These are phyloP conservation scores for Drosophila nigromelanica DNA, from an alignment of 1,140 invertebrate species.

Conservation along the genomic window DNA sequence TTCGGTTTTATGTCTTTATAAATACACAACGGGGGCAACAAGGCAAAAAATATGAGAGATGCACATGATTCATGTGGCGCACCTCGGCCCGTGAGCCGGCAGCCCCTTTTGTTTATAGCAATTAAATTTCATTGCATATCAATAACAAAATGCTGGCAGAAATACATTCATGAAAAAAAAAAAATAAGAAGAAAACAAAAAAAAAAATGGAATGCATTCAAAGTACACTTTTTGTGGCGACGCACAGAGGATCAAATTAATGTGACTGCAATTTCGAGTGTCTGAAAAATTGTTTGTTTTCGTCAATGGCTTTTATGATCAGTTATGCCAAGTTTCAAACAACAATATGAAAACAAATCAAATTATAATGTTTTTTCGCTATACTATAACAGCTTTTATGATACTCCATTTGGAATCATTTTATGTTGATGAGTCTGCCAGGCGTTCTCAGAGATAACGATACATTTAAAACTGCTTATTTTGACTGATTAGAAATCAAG, in stretches of 20 bases:
- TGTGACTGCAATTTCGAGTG: not conserved
- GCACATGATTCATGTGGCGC: slow-evolving; percentile 23
- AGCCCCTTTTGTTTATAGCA: slow-evolving; percentile 65
- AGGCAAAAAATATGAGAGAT: slow-evolving; percentile 21
- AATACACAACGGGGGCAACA: slow-evolving; percentile 57
- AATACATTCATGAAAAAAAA: slow-evolving; percentile 5
- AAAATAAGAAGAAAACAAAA: not conserved
- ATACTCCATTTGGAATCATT: too few species aligned
- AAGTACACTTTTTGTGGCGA: slow-evolving; percentile 8
- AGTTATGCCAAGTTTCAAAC: too few species aligned
- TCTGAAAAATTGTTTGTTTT: not conserved
- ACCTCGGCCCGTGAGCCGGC: not conserved
- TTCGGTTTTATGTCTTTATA: slow-evolving; percentile 68
- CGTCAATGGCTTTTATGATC: not conserved
- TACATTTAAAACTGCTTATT: too few species aligned
- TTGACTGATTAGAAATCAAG: too few species aligned
- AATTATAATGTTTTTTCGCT: too few species aligned
- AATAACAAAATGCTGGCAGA: slow-evolving; percentile 36
- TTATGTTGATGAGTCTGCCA: too few species aligned
- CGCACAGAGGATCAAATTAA: slow-evolving; percentile 1
- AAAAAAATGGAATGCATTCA: slow-evolving; percentile 4
- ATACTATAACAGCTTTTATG: too few species aligned
- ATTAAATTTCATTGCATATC: slow-evolving; percentile 70
- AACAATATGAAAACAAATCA: too few species aligned
- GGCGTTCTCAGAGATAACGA: too few species aligned